Percentiles rank a stretch among this genome's conserved stretches.
Evolutionary conservation across 2,888 invertebrate genomes (phyloP).

Genomic region (Calephelis perditalis): DNA sequence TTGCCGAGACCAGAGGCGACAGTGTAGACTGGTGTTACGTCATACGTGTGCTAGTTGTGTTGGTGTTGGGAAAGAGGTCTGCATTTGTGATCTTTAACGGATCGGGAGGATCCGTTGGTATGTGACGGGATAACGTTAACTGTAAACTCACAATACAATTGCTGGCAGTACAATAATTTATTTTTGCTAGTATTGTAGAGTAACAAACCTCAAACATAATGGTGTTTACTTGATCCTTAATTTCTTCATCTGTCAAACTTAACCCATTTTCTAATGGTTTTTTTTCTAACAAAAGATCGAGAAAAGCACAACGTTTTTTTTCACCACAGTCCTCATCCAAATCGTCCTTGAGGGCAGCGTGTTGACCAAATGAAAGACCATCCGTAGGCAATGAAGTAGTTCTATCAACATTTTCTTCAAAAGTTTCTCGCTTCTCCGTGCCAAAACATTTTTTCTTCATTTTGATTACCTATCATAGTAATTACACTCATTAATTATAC

Average conservation of each 20-base stretch:
- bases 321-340: slow-evolving; percentile 89
- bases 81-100: too few species aligned
- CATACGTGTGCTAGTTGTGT: too few species aligned
- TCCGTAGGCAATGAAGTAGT: slow-evolving; percentile 47
- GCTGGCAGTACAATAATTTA: too few species aligned
- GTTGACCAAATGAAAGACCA: slow-evolving; percentile 84
- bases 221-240: slow-evolving; percentile 90
- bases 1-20: too few species aligned
- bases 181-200: too few species aligned
- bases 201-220: slow-evolving; percentile 89
- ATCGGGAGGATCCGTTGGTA: too few species aligned
- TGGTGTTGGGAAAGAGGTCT: too few species aligned
- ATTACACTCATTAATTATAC: neutral
- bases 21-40: too few species aligned
- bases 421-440: slow-evolving; percentile 75
- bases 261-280: slow-evolving; percentile 80
- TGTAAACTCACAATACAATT: too few species aligned
- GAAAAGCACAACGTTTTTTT: slow-evolving; percentile 90
- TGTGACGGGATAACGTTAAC: too few species aligned
- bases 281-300: slow-evolving; percentile 90
- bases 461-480: slow-evolving; percentile 74
- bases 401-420: slow-evolving; percentile 41
- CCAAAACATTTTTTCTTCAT: slow-evolving; percentile 87
- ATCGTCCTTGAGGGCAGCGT: slow-evolving; percentile 86
- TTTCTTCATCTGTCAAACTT: slow-evolving; percentile 85